A percentile compares a stretch with the other conserved stretches of the same genome.
Conservation (phyloP, 2,888 invertebrate genomes). For the Leptopilina drosophilae region DNA sequence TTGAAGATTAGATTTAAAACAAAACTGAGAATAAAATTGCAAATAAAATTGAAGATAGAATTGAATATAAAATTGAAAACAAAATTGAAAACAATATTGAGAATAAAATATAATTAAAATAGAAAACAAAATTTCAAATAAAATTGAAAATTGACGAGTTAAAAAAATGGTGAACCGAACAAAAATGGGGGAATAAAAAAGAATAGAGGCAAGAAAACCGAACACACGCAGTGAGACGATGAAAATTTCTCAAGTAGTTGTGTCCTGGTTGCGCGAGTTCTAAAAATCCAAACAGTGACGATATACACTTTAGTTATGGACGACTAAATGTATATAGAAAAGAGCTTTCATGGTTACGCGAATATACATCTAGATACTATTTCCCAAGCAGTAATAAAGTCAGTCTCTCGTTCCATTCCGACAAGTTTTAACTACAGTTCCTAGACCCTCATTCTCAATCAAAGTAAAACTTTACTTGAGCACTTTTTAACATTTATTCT, state of each 20-base stretch:
- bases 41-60: no score
- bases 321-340: constrained; percentile 52
- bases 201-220: constrained; percentile 41
- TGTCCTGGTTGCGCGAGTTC: constrained; percentile 58
- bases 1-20: no score
- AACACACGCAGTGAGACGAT: constrained; percentile 49
- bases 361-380: constrained; percentile 40
- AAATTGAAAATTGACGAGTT: not conserved
- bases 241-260: constrained; percentile 62
- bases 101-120: no score
- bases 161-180: not conserved
- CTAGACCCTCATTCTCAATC: constrained; percentile 62
- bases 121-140: no score
- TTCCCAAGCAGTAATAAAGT: constrained; percentile 62
- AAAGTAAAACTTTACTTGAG: constrained; percentile 64
- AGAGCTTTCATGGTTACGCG: constrained; percentile 61
- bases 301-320: not conserved
- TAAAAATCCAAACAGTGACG: constrained; percentile 58
- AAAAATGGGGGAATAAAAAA: constrained; percentile 27
- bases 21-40: no score
- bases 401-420: constrained; percentile 59
- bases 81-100: no score
- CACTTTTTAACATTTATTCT: constrained; percentile 31
- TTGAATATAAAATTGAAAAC: no score
- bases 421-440: constrained; percentile 69